Conservation (phyloP, 2,113 vertebrate genomes). For the Protobothrops mucrosquamatus region DNA sequence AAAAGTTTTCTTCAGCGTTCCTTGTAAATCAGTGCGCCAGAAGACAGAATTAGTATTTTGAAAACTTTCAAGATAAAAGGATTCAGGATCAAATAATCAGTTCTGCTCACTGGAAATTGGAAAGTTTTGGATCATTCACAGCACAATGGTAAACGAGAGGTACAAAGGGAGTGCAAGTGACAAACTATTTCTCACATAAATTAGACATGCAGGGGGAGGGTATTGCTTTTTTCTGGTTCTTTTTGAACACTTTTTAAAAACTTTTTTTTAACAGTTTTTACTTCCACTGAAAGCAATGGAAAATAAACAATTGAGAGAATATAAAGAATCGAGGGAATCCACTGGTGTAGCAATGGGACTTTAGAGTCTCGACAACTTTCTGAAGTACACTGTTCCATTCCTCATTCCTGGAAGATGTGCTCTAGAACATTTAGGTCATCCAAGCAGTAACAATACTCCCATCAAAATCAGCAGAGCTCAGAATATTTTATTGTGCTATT, state of each 20-base stretch:
- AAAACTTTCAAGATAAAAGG: not conserved
- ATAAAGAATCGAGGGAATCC: not conserved
- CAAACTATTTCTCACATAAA: not conserved
- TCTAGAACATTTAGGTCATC: not conserved
- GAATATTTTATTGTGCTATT: not conserved
- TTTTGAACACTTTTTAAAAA: not conserved
- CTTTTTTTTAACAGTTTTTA: not conserved
- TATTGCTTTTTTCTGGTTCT: not conserved
- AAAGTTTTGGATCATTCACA: not conserved
- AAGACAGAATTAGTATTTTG: not conserved
- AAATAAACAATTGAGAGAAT: not conserved
- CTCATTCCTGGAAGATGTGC: not conserved
- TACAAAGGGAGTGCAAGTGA: not conserved
- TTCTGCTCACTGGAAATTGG: not conserved
- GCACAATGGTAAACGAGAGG: not conserved
- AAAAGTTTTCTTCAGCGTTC: not conserved
- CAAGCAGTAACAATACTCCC: not conserved
- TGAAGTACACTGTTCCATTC: not conserved
- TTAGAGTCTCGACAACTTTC: not conserved
- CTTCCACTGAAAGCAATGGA: not conserved
- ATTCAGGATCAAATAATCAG: not conserved
- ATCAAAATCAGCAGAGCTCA: not conserved
- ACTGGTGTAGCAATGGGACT: not conserved
- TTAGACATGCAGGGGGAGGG: not conserved
- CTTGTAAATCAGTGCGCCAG: conserved; percentile 14